Conservation (phyloP, 1,140 invertebrate species). For the Vanessa atalanta region DNA sequence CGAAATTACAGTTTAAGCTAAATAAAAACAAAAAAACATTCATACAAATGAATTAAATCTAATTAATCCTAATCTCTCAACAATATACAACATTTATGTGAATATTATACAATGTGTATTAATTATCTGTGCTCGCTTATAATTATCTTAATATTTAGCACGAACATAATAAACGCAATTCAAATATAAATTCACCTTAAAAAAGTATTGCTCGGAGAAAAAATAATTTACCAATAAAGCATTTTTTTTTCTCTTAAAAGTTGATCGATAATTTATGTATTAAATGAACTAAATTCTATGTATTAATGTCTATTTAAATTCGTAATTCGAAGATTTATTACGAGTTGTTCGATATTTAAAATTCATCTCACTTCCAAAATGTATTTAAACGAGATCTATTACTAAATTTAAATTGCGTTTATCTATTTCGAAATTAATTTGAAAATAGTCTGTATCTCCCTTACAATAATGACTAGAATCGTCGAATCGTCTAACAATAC, state of each 20-base stretch:
- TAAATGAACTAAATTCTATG: too few species aligned
- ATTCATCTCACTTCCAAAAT: slow-evolving; percentile 4
- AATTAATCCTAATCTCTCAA: slow-evolving; percentile 19
- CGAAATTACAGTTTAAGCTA: neutral
- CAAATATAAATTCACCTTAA: neutral
- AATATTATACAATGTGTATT: slow-evolving; percentile 40
- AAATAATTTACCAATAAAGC: too few species aligned
- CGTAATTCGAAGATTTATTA: neutral
- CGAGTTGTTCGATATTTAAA: neutral
- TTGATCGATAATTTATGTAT: too few species aligned
- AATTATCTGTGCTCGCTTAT: slow-evolving; percentile 38
- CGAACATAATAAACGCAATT: slow-evolving; percentile 27
- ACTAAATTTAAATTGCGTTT: slow-evolving; percentile 50
- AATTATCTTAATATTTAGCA: slow-evolving; percentile 16
- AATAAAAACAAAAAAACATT: neutral
- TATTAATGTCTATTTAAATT: neutral
- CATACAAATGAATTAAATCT: slow-evolving; percentile 13
- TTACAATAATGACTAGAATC: slow-evolving; percentile 56
- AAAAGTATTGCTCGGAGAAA: too few species aligned
- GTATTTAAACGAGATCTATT: neutral
- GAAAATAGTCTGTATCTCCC: slow-evolving; percentile 61
- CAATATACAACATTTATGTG: slow-evolving; percentile 44
- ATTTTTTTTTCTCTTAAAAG: too few species aligned
- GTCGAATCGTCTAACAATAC: slow-evolving; percentile 33
- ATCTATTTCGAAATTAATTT: slow-evolving; percentile 39